Conservation (phyloP, 2,888 invertebrate genomes). For the Marronus borbonicus region DNA sequence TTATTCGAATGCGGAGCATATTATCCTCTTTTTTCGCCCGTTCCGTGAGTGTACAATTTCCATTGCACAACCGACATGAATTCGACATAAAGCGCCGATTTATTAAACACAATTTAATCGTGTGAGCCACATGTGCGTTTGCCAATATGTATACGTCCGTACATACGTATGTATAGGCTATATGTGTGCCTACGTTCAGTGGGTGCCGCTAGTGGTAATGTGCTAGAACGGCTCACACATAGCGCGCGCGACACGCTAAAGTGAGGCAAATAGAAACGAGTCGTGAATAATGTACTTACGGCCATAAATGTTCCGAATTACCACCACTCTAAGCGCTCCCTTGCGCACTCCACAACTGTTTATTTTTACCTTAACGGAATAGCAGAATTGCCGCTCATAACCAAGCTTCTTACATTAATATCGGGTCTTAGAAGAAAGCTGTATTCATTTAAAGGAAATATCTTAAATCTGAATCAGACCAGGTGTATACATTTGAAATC, state of each 20-base stretch:
- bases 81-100: constrained; percentile 28
- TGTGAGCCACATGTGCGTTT: neutral
- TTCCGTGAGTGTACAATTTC: constrained; percentile 2
- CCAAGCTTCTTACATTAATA: too few relatives aligned
- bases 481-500: too few relatives aligned
- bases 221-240: constrained; percentile 24
- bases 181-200: constrained; percentile 20
- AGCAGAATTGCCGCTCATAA: too few relatives aligned
- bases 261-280: constrained; percentile 6
- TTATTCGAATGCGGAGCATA: neutral
- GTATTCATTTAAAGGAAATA: neutral
- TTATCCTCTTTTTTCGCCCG: constrained; percentile 18
- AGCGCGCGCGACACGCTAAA: neutral
- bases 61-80: constrained; percentile 17
- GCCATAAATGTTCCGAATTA: too few relatives aligned
- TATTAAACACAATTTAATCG: constrained; percentile 36
- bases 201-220: constrained; percentile 26
- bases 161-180: neutral
- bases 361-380: too few relatives aligned
- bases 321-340: too few relatives aligned
- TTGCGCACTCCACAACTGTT: too few relatives aligned
- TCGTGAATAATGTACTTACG: neutral
- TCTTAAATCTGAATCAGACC: too few relatives aligned
- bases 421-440: neutral
- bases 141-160: neutral